Evolutionary conservation across 2,113 vertebrate species (phyloP), one percentile per base, ranked within the genome.

Genomic region (Orthochromis indermauri): DNA sequence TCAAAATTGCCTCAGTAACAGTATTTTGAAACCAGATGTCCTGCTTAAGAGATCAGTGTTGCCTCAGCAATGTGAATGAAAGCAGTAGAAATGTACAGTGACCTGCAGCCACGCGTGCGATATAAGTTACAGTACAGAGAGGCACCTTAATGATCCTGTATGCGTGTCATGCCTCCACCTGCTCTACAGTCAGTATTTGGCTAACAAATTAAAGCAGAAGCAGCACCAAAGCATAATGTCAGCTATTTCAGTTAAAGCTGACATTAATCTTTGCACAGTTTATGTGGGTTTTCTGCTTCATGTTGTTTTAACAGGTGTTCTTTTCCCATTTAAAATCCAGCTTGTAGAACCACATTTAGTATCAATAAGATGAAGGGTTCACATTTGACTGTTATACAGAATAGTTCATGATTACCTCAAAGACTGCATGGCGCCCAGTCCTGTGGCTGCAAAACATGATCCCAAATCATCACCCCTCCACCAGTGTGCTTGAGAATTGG

Each of bases 1-100:
- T 28, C 71, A 76, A 47, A 73, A 28, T 76, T 0, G 16, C 4
- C 40, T 76, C 0, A 47, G 68, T 47, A 47, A 0, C 40, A 76
- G 40, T 28, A 47, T 47, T 76, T 76, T 76, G 24, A 47, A 26
- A 47, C 14, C 31, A 55, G 8, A 37, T 59, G 13, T 73, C 21
- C 66, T 10, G n/a, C 9, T 49, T 28, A 13, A 37, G 31, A 28
- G 24, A 47, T 37, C 14, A 49, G 14, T 0, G 53, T 28, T 59
- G 21, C 12, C 19, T 37, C 33, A 51, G 16, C 12, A 35, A 17
- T 33, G 19, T 47, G 42, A 68, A 79, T 71, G 45, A 16, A 66
- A 83, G 59, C 8, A 47, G 2, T 28, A 79, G 61, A 83, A 81
- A 49, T 82, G 61, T 80, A 59, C 37, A 49, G 33, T 28, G 35